phyloP scores from a whole-genome alignment of 1,140 invertebrate species.

The Catajapyx aquilonaris region DNA sequence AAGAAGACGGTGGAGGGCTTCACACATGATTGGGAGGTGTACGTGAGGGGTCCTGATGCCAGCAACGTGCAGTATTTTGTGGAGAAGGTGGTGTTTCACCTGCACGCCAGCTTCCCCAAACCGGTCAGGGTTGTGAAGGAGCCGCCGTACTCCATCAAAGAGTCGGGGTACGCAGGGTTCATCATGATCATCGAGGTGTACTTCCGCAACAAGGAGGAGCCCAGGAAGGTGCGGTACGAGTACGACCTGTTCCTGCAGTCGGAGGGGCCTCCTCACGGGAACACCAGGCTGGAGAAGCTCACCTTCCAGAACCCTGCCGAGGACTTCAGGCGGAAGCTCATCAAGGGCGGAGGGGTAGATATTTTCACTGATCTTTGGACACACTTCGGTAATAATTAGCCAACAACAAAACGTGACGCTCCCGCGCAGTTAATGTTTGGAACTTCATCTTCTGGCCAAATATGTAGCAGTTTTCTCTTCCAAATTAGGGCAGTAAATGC shows the following conservation, averaged over 20 bases:
- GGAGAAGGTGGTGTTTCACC: conserved; percentile 81
- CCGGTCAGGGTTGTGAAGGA: conserved; percentile 71
- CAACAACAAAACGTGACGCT: too few species aligned
- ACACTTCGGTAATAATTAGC: too few species aligned
- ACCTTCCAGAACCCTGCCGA: conserved; percentile 64
- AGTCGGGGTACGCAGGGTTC: conserved; percentile 90
- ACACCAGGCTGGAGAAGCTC: conserved; percentile 46
- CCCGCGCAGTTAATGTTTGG: too few species aligned
- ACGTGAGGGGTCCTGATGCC: conserved; percentile 66
- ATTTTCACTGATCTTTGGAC: too few species aligned
- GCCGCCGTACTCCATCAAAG: conserved; percentile 74
- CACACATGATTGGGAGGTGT: conserved; percentile 96
- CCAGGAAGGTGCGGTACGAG: conserved; percentile 60
- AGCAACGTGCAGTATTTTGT: conserved; percentile 73
- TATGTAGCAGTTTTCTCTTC: too few species aligned
- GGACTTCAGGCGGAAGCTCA: conserved; percentile 66
- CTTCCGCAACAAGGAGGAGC: conserved; percentile 76
- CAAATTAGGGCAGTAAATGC: too few species aligned
- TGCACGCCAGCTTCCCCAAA: conserved; percentile 80
- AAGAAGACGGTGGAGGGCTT: conserved; percentile 67
- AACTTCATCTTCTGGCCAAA: too few species aligned
- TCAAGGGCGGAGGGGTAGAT: conserved; percentile 75
- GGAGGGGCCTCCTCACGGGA: conserved; percentile 41
- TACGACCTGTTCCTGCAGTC: conserved; percentile 71
- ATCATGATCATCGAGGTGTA: conserved; percentile 72